Evolutionary conservation across 1,140 invertebrate genomes (phyloP).

Genomic region (Gonatopus flavifemur): DNA sequence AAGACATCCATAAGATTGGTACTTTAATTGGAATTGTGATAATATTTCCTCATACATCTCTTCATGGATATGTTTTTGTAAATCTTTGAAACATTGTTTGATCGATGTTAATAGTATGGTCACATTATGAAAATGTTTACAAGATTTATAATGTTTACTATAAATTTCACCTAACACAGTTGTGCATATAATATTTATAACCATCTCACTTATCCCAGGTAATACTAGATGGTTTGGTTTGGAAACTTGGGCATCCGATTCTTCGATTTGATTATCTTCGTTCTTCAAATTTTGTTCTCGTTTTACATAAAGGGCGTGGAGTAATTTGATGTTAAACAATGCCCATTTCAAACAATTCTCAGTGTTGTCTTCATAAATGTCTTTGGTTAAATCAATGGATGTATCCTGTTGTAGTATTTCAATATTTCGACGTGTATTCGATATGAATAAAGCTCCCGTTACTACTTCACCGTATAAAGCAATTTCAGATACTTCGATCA

Average conservation of each 20-base stretch:
- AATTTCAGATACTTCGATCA: slow-evolving; percentile 35
- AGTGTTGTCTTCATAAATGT: slow-evolving; percentile 30
- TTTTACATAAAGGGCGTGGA: slow-evolving; percentile 35
- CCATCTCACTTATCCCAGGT: slow-evolving; percentile 14
- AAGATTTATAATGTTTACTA: slow-evolving; percentile 44
- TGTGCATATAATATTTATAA: slow-evolving; percentile 36
- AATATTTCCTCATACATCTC: slow-evolving; percentile 19
- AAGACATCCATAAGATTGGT: slow-evolving; percentile 18
- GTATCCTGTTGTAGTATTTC: slow-evolving; percentile 24
- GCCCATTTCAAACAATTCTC: slow-evolving; percentile 48
- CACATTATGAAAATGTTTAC: slow-evolving; percentile 25
- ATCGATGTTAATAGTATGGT: slow-evolving; percentile 17
- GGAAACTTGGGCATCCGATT: neutral
- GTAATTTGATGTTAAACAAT: slow-evolving; percentile 38
- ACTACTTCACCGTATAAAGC: slow-evolving; percentile 45
- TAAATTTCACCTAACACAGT: slow-evolving; percentile 36
- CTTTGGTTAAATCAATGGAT: slow-evolving; percentile 27
- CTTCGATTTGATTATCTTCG: too few relatives aligned
- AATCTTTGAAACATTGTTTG: slow-evolving; percentile 14
- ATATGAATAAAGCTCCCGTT: slow-evolving; percentile 39
- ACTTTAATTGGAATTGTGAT: slow-evolving; percentile 10
- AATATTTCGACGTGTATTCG: slow-evolving; percentile 27
- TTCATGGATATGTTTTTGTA: slow-evolving; percentile 18
- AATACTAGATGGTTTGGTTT: slow-evolving; percentile 4
- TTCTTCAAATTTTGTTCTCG: neutral